Conservation (phyloP, 2,113 vertebrate genomes). For the Cinclus mexicanus region DNA sequence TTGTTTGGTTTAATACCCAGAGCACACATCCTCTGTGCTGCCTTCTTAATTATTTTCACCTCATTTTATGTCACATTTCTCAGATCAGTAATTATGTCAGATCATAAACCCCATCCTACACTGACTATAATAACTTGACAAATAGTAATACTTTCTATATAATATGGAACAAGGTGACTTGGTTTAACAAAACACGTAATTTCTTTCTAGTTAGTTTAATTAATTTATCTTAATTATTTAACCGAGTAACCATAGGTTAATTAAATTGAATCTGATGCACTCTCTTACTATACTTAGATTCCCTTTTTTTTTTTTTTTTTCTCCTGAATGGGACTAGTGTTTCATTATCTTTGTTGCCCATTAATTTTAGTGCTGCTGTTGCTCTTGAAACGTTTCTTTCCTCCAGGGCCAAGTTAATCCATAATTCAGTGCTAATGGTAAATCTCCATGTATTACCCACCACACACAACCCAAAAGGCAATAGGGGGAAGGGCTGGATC, state of each 20-base stretch:
- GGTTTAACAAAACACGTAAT: background rate
- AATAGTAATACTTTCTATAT: background rate
- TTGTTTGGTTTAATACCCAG: background rate
- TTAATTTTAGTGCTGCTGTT: constrained; percentile 23
- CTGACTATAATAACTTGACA: background rate
- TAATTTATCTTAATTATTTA: constrained; percentile 25
- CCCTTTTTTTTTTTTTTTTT: background rate
- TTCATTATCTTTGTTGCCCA: constrained; percentile 21
- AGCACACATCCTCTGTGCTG: background rate
- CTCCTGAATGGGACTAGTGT: background rate
- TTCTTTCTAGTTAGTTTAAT: constrained; percentile 16
- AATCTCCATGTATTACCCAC: background rate
- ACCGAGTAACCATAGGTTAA: constrained; percentile 19
- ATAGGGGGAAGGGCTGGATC: background rate
- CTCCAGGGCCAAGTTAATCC: constrained; percentile 31
- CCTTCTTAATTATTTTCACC: background rate
- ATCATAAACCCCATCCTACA: background rate
- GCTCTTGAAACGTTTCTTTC: background rate
- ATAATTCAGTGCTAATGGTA: background rate
- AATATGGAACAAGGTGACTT: background rate
- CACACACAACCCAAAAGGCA: background rate
- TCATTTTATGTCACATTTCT: background rate
- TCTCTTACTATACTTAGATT: background rate
- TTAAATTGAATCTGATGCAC: background rate
- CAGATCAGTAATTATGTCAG: background rate